Conservation (phyloP, 2,113 vertebrate genomes). For the Falcunculus frontatus region DNA sequence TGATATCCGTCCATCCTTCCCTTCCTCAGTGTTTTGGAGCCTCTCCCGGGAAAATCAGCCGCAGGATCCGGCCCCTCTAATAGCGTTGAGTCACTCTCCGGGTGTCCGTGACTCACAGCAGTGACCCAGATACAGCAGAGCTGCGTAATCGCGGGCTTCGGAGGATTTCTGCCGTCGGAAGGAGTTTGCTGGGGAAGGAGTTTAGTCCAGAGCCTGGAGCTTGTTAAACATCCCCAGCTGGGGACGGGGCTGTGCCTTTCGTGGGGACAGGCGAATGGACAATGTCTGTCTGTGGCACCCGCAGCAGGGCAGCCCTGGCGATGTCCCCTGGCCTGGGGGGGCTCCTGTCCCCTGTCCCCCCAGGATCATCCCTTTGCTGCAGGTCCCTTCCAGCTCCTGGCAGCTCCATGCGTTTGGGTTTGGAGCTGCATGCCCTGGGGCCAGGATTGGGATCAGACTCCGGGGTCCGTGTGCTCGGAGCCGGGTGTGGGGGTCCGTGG, state of each 20-base stretch:
- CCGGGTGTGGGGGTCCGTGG: background rate
- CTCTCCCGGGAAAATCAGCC: background rate
- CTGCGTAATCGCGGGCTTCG: background rate
- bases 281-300: background rate
- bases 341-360: background rate
- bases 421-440: background rate
- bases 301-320: background rate
- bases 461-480: fast-evolving
- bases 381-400: background rate
- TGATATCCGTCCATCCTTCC: background rate
- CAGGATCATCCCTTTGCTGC: background rate
- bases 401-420: fast-evolving
- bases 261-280: fast-evolving
- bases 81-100: slow-evolving; percentile 39
- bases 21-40: background rate
- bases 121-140: slow-evolving; percentile 36
- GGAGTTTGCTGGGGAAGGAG: background rate
- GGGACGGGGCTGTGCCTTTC: background rate
- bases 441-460: background rate
- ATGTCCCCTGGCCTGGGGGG: fast-evolving
- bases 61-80: background rate
- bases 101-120: slow-evolving; percentile 49
- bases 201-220: background rate
- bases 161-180: background rate
- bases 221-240: background rate